Evolutionary conservation across 2,797 vertebrate genomes (phyloP), one percentile per base, ranked within the genome.

Genomic region (Coranthus polyacanthus): DNA sequence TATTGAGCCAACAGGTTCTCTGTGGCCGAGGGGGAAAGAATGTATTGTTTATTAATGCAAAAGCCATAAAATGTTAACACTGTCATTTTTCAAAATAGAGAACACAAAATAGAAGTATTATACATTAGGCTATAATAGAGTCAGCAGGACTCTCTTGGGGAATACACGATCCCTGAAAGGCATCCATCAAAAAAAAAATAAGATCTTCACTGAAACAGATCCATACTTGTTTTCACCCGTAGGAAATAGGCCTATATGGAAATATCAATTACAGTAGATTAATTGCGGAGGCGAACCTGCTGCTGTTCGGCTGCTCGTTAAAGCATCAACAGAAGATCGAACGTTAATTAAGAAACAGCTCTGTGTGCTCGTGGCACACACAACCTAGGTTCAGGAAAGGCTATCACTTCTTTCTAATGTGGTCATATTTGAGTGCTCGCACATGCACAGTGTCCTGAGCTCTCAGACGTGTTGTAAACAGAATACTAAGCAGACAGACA

Each of bases 251-350:
- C 51, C 65, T 11, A 26, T 65, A 58, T 59, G 59, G 78, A 78
- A 79, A 82, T 73, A 84, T 85, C 82, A 74, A 75, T 84, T 63
- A 55, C 37, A 16, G 37, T 42, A 54, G 64, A 84, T 82, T 72
- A 81, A 89, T 82, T 74, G 71, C 67, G 61, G 42, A 6, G 37
- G 44, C 52, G 13, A 20, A n/a, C 60, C 65, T 54, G n/a, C 36
- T 17, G 22, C 49, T 41, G 72, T 79, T 46, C n/a, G 1, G 43
- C 65, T 61, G 66, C 81, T 89, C 80, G 72, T 88, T 88, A 89
- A 84, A 72, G 55, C 49, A 83, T 81, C 73, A 86, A 39, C 68
- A 63, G 37, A 51, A 64, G 78, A 90, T 90, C 80, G 79, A 90
- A 87, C 76, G 74, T 78, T 82, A 81, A 88, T 90, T 86, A 87